These are phyloP conservation scores for Nesometra sesokonis DNA, from an alignment of 35 echinoderm and acorn worm genomes.

Conservation along the genomic window DNA sequence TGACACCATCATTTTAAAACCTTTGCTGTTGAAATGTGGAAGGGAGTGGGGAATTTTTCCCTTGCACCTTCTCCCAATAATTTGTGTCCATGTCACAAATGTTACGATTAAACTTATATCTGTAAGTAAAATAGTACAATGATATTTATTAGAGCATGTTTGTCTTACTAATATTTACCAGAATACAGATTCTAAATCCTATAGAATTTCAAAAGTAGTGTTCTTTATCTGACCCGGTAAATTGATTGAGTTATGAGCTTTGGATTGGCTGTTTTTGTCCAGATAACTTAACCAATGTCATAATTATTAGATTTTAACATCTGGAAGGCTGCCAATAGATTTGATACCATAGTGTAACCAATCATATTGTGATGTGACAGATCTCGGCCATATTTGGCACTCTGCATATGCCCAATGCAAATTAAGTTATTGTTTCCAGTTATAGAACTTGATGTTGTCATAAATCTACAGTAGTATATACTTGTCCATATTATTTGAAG, in stretches of 20 bases:
- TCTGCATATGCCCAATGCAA: neutral
- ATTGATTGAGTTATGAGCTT: neutral
- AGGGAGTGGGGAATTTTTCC: no score
- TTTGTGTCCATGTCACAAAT: no score
- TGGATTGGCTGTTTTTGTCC: neutral
- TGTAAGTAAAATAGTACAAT: no score
- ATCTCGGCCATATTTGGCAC: neutral
- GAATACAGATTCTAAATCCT: no score
- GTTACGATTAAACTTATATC: no score
- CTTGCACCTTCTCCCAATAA: no score
- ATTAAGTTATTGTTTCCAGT: neutral
- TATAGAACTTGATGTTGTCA: neutral
- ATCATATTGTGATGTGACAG: neutral
- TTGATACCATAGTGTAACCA: neutral
- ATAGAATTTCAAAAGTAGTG: neutral
- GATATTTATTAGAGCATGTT: no score
- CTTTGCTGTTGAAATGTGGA: no score
- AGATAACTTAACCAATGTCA: neutral
- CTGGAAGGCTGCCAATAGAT: neutral
- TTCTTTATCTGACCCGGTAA: neutral
- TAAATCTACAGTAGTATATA: neutral
- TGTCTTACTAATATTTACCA: no score
- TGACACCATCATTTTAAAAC: no score
- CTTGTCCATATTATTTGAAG: neutral
- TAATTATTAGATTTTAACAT: neutral